phyloP scores from a whole-genome alignment of 2,888 invertebrate genomes.

The Odontomyia ornata region DNA sequence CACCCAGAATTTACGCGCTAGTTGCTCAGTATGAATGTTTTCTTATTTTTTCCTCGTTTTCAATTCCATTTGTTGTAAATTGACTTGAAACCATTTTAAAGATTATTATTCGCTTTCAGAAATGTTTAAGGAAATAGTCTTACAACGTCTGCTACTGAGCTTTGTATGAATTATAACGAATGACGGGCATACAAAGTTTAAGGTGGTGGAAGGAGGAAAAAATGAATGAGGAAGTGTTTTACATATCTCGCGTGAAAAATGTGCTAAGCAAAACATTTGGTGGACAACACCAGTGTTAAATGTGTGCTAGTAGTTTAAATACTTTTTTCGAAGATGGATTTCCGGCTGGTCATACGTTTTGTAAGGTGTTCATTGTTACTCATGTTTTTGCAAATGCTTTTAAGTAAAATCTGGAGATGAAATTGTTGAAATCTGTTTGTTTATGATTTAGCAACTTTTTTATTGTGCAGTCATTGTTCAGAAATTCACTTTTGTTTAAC shows the following conservation, averaged over 20 bases:
- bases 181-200: no score
- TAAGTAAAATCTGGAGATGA: no score
- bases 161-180: no score
- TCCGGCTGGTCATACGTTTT: neutral
- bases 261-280: neutral
- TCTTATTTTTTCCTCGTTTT: neutral
- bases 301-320: neutral
- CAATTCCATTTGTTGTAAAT: neutral
- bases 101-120: neutral
- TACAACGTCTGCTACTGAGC: neutral
- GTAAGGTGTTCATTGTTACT: no score
- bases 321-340: neutral
- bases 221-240: neutral
- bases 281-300: neutral
- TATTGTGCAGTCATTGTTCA: no score
- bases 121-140: constrained; percentile 1
- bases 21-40: neutral
- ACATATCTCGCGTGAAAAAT: neutral
- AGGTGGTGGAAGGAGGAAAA: neutral
- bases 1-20: no score
- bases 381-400: no score
- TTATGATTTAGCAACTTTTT: no score
- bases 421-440: no score
- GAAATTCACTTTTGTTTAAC: no score
- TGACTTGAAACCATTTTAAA: neutral